A percentile compares a stretch with the other conserved stretches of the same genome.
These are phyloP conservation scores for Aplysina aerophoba DNA, from an alignment of 37 sponge, comb jelly and placozoan species.

Conservation along the genomic window DNA sequence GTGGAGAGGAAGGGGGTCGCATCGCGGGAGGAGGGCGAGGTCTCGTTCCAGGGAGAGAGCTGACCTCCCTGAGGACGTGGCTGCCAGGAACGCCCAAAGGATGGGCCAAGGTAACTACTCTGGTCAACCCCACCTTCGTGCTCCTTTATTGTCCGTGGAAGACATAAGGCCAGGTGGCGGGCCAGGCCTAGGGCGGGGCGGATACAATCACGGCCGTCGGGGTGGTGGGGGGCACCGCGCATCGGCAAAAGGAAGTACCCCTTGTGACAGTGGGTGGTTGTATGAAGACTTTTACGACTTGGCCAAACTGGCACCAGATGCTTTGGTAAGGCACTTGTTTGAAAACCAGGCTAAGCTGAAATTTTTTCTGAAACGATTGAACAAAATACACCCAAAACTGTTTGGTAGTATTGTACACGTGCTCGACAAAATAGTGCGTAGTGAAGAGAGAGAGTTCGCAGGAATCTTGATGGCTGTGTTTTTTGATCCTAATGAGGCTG, in stretches of 20 bases:
- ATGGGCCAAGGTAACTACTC: too few species aligned
- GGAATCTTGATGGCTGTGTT: not conserved
- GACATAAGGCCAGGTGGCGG: too few species aligned
- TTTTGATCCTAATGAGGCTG: not conserved
- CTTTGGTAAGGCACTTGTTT: not conserved
- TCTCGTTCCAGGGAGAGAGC: too few species aligned
- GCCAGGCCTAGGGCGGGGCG: too few species aligned
- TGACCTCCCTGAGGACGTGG: too few species aligned
- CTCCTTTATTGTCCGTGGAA: too few species aligned
- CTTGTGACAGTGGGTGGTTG: not conserved
- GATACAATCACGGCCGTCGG: too few species aligned
- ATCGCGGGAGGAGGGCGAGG: too few species aligned
- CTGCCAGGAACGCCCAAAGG: too few species aligned
- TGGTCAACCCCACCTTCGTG: too few species aligned
- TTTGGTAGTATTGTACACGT: not conserved
- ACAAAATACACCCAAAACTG: not conserved
- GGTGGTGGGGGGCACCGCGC: too few species aligned
- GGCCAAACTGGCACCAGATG: not conserved
- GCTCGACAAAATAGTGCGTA: not conserved
- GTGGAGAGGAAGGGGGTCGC: too few species aligned
- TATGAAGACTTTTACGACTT: not conserved
- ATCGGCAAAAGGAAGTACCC: not conserved
- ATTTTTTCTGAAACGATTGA: not conserved
- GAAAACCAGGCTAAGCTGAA: conserved; percentile 20
- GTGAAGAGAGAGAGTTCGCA: not conserved